Base-by-base conservation (phyloP, 1,140 invertebrate species). In the Agraylea sexmaculata region DNA sequence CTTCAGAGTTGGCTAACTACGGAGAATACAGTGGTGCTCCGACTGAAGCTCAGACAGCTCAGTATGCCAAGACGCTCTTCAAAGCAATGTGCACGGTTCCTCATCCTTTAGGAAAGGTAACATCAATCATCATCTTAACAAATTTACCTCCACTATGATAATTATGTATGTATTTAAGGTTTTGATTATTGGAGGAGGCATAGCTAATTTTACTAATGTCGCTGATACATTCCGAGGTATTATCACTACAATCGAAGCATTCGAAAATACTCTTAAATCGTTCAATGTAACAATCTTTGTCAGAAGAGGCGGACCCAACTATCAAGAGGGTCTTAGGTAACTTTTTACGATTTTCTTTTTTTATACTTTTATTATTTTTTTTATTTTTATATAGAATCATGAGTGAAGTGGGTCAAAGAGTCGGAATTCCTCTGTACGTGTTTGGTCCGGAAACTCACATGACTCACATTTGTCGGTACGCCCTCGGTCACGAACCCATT, bases 161-260 rank as follows among this genome's bases (percentile, higher is more conserved):
- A 27, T 30, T 4, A 30, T n/a, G n/a, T 37, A 27, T 11, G 17
- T 7, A 13, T 19, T 39, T 2, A 51, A 84, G 69, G 80, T 99
- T n/a, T 69, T 99, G 10, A 95, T 99, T 36, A 93, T 95, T 53
- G 96, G 96, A 25, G 96, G 96, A 32, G 96, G 95, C 38, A 99
- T 99, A 57, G 95, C 95, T 0, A 99, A 99, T 66, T 99, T 99
- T 62, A 99, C 96, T 2, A 99, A 99, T 70, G 96, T 99, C 6
- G 95, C 96, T 10, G 86, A 93, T 34, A 99, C 96, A 2, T 99
- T 99, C 70, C 92, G 96, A 56, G 94, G 95, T 13, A 99, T 99
- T 53, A 95, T 99, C 20, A 87, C 87, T 35, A 93, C 95, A 3
- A 73, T 99, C 2, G 79, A 90, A 52, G 88, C 94, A 56, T 97